phyloP scores from a whole-genome alignment of 2,797 vertebrate species.

The Eulemur albifrons region DNA sequence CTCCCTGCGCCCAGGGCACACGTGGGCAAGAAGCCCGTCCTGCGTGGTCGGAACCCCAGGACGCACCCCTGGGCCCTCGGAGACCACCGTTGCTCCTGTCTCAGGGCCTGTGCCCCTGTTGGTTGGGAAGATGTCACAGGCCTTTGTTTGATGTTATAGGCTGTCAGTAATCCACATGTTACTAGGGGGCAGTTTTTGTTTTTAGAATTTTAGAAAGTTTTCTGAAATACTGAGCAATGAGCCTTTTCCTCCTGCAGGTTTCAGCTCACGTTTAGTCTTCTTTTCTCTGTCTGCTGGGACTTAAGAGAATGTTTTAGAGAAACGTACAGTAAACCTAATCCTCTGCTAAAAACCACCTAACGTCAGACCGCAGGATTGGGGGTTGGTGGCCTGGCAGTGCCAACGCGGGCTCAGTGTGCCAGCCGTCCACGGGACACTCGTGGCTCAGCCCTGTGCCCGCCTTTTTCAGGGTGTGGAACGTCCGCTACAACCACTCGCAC shows the following conservation, averaged over 20 bases:
- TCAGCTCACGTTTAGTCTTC: not conserved
- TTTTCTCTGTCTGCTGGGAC: not conserved
- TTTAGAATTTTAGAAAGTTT: not conserved
- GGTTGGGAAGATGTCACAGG: not conserved
- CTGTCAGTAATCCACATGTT: not conserved
- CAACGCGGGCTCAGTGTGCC: rapidly evolving
- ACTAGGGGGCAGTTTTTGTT: not conserved
- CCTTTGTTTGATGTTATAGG: not conserved
- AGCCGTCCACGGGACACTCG: rapidly evolving
- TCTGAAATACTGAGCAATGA: not conserved
- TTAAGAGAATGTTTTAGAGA: not conserved
- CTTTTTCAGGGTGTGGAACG: constrained; percentile 94
- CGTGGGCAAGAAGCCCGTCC: not conserved
- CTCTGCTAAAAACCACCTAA: rapidly evolving
- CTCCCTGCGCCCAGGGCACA: not conserved
- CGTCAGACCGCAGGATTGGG: rapidly evolving
- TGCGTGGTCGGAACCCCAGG: not conserved
- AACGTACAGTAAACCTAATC: rapidly evolving
- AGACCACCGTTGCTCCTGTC: not conserved
- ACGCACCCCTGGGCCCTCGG: not conserved
- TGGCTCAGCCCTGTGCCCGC: not conserved
- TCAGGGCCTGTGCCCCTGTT: not conserved
- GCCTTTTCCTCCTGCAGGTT: not conserved
- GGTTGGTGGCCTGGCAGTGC: not conserved
- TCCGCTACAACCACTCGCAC: constrained; percentile 98